Conservation (phyloP, 2,113 vertebrate genomes). For the Psilopsiagon aurifrons region DNA sequence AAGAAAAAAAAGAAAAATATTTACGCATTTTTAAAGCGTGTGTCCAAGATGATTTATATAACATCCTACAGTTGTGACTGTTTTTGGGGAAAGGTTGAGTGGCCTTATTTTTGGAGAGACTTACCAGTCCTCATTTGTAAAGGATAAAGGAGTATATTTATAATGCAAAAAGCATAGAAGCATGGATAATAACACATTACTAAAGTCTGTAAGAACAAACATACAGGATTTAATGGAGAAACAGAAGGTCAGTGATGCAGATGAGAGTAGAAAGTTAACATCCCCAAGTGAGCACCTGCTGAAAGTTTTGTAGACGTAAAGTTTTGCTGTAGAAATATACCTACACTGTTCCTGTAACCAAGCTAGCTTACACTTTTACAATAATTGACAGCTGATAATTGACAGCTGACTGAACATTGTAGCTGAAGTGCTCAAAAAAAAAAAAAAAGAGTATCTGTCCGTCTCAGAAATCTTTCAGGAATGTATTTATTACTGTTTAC, state of each 20-base stretch:
- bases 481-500: neutral
- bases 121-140: neutral
- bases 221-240: neutral
- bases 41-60: neutral
- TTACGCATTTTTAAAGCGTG: neutral
- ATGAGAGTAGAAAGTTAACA: neutral
- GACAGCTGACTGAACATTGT: neutral
- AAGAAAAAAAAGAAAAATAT: neutral
- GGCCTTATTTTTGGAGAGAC: neutral
- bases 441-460: neutral
- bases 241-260: neutral
- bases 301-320: neutral
- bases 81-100: neutral
- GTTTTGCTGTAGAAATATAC: neutral
- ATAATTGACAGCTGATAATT: neutral
- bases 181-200: neutral
- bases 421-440: neutral
- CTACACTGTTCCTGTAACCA: neutral
- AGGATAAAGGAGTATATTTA: neutral
- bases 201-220: neutral
- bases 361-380: neutral
- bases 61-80: neutral
- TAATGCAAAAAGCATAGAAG: neutral
- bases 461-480: neutral
- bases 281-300: neutral